Base-by-base conservation (phyloP, 2,113 vertebrate species). In the Psettodes erumei region DNA sequence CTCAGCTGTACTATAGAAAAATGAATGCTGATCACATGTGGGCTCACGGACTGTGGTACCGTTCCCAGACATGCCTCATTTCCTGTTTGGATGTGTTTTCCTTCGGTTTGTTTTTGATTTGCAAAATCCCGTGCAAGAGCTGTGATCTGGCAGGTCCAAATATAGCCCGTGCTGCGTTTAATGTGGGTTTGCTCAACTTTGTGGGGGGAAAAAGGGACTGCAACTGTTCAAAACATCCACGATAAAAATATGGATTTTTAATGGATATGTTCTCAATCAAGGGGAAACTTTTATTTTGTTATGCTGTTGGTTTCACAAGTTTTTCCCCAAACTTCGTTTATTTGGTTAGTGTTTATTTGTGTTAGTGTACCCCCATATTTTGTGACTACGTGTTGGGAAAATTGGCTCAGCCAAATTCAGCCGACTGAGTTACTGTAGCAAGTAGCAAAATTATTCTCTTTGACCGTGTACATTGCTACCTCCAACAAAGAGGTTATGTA, bases 41-140 rank as follows among this genome's bases (percentile, higher is more conserved):
- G 15, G 28, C 6, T 32, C 40, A 19, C 62, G 40, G 16, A 21
- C 19, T 69, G 43, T 64, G 25, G 19, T 35, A 25, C 12, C 6
- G 11, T 13, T 48, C 30, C 11, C 65, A 28, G 9, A 30, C 51
- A 45, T 54, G 51, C 19, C 42, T 56, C 4, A 54, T 67, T 81
- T 79, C 8, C 25, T 54, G 69, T 59, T 66, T 56, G 13, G 23
- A 19, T 8, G 9, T 43, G 25, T 53, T 63, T 63, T 37, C 16
- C 50, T 53, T 42, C 21, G 3, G 18, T 56, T 25, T 79, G 63
- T 62, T 58, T 77, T 74, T 56, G 4, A 58, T 74, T 38, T 40
- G 58, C 13, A 13, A 59, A 58, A 32, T 64, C 38, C 11, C 6
- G 11, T 30, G 16, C 23, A 3, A 67, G 66, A 59, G 75, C 53